Evolutionary conservation across 1,140 invertebrate species (phyloP), one percentile per base, ranked within the genome.

Genomic region (Tachypleus tridentatus): DNA sequence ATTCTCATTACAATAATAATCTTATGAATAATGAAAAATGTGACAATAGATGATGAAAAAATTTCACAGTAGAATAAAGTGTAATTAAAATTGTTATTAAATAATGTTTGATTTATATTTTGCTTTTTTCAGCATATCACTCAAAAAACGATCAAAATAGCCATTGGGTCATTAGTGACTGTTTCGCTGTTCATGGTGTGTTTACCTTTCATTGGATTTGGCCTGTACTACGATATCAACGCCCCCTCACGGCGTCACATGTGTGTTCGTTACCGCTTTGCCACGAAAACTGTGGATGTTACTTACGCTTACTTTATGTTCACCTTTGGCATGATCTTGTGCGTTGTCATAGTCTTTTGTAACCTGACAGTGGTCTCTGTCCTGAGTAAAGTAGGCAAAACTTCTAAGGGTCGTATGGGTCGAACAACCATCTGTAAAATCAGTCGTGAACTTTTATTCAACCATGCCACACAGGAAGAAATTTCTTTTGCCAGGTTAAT

Each of bases 401-500:
- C 76, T 73, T 67, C 75, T 58, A 70, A 80, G 5, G 79, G 82
- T 3, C 68, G 71, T 10, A 78, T 82, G 3, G 83, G 81, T 57
- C 77, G 80, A 10, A 69, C 69, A n/a, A 67, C 64, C 0, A 59
- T 68, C 4, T 49, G 65, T 5, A 68, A 68, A 53, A 64, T 66
- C 10, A 67, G 64, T 11, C 48, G 63, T 7, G 64, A 70, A 52
- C 50, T 70, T 11, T 60, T 61, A 8, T 67, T 64, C 63, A 66
- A 67, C 59, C 67, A 69, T 47, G 57, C 67, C 6, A 72, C 69
- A n/a, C 81, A 82, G 0, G 88, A 91, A 72, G 89, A 91, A 76
- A 81, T 88, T 60, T 86, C 87, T 57, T 91, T 92, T 76, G 87
- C 88, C 57, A 83, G 85, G 69, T 79, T 91, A 3, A 91, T 92